Base-by-base conservation (phyloP, 2,797 vertebrate species). In the Mallotus villosus region DNA sequence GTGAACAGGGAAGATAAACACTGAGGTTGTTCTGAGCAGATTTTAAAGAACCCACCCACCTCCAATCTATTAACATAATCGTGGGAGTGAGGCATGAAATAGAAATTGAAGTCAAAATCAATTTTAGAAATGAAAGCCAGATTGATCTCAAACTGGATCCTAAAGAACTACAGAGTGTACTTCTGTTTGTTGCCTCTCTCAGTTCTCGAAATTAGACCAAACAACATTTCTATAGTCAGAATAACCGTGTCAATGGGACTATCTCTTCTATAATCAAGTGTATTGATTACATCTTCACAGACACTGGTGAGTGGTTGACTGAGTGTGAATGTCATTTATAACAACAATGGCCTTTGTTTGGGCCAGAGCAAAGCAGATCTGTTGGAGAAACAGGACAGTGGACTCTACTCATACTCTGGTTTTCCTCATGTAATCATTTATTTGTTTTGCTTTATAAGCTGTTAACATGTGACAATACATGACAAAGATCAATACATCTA, bases 221-320 rank as follows among this genome's bases (percentile, higher is more conserved):
- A 90, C 82, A 85, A 74, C 82, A 85, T 88, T 86, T 80, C 80
- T 88, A 79, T 86, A 87, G 71, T 63, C 73, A 76, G 80, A 84
- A 85, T 80, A 86, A 83, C 78, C 86, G 88, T 90, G 88, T 87
- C 88, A 89, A 88, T 89, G 84, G 84, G 81, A 91, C 37, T 89
- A 79, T 74, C 84, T 84, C 82, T 85, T 80, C 80, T 82, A 74
- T 84, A 83, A 84, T 66, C 49, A 77, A 82, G 83, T 71, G 80
- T 83, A 88, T 87, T 79, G 86, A 90, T 90, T 90, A 83, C 81
- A 86, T 90, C 84, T 85, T 82, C 79, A 79, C 78, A 82, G 81
- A 78, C 81, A 75, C 83, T 85, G 82, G 85, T 83, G 86, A 84
- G 82, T 83, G 78, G 82, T 84, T 82, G 84, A 86, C 83, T 68